phyloP scores from a whole-genome alignment of 2,888 invertebrate species.

The Conistra vaccinii region DNA sequence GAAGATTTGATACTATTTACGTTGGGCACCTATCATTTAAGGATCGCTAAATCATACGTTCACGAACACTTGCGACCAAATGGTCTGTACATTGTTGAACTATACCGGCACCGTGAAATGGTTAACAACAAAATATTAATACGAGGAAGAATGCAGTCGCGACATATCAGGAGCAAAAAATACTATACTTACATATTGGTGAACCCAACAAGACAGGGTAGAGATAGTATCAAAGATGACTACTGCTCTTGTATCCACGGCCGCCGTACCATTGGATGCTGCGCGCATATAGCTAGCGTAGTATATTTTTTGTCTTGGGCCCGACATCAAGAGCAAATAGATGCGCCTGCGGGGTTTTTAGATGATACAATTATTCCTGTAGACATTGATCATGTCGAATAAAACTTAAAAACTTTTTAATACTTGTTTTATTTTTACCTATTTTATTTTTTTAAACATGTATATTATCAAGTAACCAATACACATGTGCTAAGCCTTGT shows the following conservation, averaged over 20 bases:
- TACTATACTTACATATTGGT: no score
- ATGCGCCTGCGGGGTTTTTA: slow-evolving; percentile 16
- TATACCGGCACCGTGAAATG: slow-evolving; percentile 1
- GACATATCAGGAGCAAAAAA: slow-evolving; percentile 4
- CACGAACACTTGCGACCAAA: slow-evolving; percentile 10
- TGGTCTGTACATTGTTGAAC: slow-evolving; percentile 3
- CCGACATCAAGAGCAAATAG: slow-evolving; percentile 5
- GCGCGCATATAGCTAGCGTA: no score
- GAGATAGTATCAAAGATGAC: no score
- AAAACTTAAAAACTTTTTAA: slow-evolving; percentile 1
- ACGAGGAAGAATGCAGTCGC: slow-evolving; percentile 13
- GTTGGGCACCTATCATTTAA: slow-evolving; percentile 13
- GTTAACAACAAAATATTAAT: slow-evolving; percentile 13
- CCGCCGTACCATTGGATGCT: no score
- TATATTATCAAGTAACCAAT: slow-evolving; percentile 5
- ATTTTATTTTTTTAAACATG: neutral
- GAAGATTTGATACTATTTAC: slow-evolving; percentile 15
- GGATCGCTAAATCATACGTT: slow-evolving; percentile 8
- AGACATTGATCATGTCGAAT: slow-evolving; percentile 13
- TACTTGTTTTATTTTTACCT: slow-evolving; percentile 7
- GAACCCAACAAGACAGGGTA: no score
- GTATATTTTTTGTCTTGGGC: slow-evolving; percentile 16
- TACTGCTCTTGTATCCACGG: no score
- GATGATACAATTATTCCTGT: slow-evolving; percentile 3
- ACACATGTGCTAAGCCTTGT: neutral